A percentile compares a stretch with the other conserved stretches of the same genome.
phyloP scores from a whole-genome alignment of 2,113 vertebrate species.

The Petroica traversi region DNA sequence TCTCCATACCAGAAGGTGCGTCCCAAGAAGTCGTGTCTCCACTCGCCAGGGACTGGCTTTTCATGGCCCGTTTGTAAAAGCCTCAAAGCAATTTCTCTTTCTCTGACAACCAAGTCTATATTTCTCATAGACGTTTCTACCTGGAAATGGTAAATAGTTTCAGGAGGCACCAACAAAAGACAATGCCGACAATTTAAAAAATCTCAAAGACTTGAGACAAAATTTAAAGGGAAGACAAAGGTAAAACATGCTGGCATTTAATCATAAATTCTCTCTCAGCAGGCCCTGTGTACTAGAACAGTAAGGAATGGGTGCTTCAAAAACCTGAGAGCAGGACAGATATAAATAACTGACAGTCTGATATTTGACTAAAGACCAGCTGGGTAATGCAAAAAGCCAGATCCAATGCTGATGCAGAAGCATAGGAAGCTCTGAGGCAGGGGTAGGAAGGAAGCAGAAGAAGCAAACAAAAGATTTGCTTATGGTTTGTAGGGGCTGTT shows the following conservation, averaged over 20 bases:
- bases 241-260: not conserved
- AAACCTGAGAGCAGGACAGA: not conserved
- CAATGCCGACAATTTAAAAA: not conserved
- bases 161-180: not conserved
- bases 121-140: constrained; percentile 86
- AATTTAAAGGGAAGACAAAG: not conserved
- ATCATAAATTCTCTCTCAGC: not conserved
- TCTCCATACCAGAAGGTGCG: constrained; percentile 81
- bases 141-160: constrained; percentile 61
- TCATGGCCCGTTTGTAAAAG: constrained; percentile 93
- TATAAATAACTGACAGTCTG: not conserved
- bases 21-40: constrained; percentile 88
- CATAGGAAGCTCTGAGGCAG: not conserved
- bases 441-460: not conserved
- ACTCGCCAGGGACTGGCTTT: constrained; percentile 84
- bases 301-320: not conserved
- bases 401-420: not conserved
- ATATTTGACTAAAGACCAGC: not conserved
- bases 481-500: not conserved
- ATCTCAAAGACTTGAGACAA: not conserved
- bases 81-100: constrained; percentile 87
- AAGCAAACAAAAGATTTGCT: not conserved
- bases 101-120: constrained; percentile 84
- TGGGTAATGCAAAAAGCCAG: not conserved
- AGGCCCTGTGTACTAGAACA: not conserved